Evolutionary conservation across 2,888 invertebrate species (phyloP).

Genomic region (Diploptera punctata): DNA sequence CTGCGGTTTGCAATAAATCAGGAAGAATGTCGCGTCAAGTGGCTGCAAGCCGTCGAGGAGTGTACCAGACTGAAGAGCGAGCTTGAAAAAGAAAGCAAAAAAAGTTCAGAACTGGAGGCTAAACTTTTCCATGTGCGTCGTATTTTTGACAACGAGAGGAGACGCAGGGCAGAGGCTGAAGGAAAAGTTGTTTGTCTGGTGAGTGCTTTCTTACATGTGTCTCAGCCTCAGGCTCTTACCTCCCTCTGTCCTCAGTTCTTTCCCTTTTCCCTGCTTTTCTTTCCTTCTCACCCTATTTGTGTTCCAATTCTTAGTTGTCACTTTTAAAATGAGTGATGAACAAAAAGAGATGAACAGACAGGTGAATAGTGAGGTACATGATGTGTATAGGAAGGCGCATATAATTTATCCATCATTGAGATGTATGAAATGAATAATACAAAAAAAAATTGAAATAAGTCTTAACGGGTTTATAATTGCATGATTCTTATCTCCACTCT

Average conservation of each 20-base stretch:
- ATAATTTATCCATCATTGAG: no score
- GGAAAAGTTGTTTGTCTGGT: constrained; percentile 72
- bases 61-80: constrained; percentile 73
- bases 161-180: constrained; percentile 70
- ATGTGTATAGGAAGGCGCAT: background rate
- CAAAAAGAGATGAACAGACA: background rate
- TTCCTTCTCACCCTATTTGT: background rate
- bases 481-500: no score
- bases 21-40: constrained; percentile 73
- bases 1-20: constrained; percentile 74
- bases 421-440: no score
- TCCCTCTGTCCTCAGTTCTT: background rate
- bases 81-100: constrained; percentile 72
- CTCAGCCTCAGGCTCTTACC: background rate
- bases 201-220: background rate
- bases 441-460: no score
- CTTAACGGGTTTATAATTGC: no score
- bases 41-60: constrained; percentile 73
- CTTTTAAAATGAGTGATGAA: background rate
- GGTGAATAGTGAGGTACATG: background rate
- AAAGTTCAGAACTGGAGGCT: constrained; percentile 76
- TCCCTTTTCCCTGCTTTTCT: background rate
- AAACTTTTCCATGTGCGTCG: constrained; percentile 83
- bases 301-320: background rate
- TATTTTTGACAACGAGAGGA: constrained; percentile 80